Evolutionary conservation across 2,797 vertebrate species (phyloP).

Genomic region (Perdix hodgsoniae): DNA sequence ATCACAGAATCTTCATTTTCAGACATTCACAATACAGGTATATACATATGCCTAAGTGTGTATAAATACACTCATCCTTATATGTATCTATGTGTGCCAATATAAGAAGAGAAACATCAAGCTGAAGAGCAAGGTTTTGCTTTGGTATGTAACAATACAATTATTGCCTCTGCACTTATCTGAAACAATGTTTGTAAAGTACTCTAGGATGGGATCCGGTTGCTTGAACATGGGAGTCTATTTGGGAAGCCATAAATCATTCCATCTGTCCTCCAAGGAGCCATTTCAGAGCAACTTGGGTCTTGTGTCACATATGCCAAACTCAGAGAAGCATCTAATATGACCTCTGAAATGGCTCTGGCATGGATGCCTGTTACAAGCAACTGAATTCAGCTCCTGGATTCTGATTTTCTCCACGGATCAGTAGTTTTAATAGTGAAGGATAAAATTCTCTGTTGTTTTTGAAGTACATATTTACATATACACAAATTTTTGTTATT

Average conservation of each 20-base stretch:
- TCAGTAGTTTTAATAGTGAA: background rate
- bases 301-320: background rate
- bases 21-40: background rate
- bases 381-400: background rate
- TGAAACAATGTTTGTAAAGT: background rate
- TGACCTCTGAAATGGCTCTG: background rate
- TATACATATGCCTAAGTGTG: rapidly evolving
- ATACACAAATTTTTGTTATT: too few relatives aligned
- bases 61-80: background rate
- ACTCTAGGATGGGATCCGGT: background rate
- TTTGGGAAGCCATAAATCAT: background rate
- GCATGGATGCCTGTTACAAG: background rate
- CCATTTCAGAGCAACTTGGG: background rate
- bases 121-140: background rate
- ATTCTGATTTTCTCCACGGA: background rate
- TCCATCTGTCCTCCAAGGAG: background rate
- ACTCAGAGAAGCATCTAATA: background rate
- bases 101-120: background rate
- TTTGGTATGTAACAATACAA: background rate
- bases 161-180: background rate
- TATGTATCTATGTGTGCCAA: background rate
- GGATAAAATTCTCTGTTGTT: background rate
- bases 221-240: background rate
- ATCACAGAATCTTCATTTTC: background rate
- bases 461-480: too few relatives aligned